Conservation (phyloP, 2,113 vertebrate genomes). For the Aptenodytes forsteri region DNA sequence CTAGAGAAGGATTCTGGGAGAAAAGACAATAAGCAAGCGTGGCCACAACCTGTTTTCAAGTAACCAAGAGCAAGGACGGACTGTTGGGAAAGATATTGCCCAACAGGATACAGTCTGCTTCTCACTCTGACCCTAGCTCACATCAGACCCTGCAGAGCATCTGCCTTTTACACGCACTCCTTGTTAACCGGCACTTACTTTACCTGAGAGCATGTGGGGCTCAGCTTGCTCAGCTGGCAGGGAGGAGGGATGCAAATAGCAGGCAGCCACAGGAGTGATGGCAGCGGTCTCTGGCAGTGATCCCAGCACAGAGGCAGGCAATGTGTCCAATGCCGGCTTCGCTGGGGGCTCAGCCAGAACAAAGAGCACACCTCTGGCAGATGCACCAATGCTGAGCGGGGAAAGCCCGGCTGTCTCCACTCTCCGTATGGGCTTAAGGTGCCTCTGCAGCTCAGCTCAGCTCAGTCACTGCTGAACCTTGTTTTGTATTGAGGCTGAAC, state of each 20-base stretch:
- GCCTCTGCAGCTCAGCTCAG: not conserved
- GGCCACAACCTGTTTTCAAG: not conserved
- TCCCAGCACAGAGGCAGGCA: not conserved
- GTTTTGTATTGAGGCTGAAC: not conserved
- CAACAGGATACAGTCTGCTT: not conserved
- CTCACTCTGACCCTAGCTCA: not conserved
- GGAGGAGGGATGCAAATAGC: not conserved
- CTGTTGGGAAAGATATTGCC: not conserved
- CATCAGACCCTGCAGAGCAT: not conserved
- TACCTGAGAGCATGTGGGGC: not conserved
- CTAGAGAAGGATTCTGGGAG: not conserved
- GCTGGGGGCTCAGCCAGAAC: not conserved
- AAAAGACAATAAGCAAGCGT: not conserved
- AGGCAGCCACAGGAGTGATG: not conserved
- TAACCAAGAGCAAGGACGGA: not conserved
- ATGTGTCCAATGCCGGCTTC: rapidly evolving
- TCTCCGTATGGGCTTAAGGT: not conserved
- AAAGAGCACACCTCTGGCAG: not conserved
- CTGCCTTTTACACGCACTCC: not conserved
- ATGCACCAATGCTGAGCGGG: not conserved
- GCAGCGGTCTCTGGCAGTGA: not conserved
- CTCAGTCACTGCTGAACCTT: not conserved
- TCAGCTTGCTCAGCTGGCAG: not conserved
- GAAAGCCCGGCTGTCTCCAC: not conserved
- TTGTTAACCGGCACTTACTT: not conserved